phyloP scores from a whole-genome alignment of 2,888 invertebrate species.

The Lapara coniferarum region DNA sequence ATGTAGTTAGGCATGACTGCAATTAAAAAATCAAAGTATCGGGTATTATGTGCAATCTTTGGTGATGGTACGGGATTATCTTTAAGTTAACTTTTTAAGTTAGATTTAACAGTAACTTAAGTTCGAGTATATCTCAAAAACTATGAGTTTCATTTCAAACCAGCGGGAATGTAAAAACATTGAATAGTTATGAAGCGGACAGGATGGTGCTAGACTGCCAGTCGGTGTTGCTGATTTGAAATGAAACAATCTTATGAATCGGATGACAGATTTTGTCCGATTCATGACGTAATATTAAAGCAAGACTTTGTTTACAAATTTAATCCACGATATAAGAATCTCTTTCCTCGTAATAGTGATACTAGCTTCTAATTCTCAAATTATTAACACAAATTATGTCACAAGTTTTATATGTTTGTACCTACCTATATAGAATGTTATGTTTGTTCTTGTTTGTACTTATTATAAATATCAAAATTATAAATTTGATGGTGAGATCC shows the following conservation, averaged over 20 bases:
- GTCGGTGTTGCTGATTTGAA: slow-evolving; percentile 69
- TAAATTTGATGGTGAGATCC: slow-evolving; percentile 62
- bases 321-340: slow-evolving; percentile 73
- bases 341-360: slow-evolving; percentile 82
- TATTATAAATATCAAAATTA: slow-evolving; percentile 68
- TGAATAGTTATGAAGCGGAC: slow-evolving; percentile 41
- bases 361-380: slow-evolving; percentile 82
- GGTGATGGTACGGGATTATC: slow-evolving; percentile 86
- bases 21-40: slow-evolving; percentile 86
- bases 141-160: slow-evolving; percentile 77
- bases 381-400: slow-evolving; percentile 80
- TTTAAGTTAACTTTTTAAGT: slow-evolving; percentile 65
- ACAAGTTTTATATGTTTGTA: slow-evolving; percentile 73
- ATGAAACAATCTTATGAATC: slow-evolving; percentile 72
- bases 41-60: slow-evolving; percentile 94
- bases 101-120: slow-evolving; percentile 59
- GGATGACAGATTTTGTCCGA: slow-evolving; percentile 81
- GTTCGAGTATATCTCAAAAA: slow-evolving; percentile 56
- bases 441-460: slow-evolving; percentile 81
- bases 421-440: slow-evolving; percentile 76
- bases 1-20: slow-evolving; percentile 74
- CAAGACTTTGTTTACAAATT: slow-evolving; percentile 52
- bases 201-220: slow-evolving; percentile 67
- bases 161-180: slow-evolving; percentile 59
- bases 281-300: slow-evolving; percentile 58